Base-by-base conservation (phyloP, 2,113 vertebrate genomes). In the Hyla sarda region DNA sequence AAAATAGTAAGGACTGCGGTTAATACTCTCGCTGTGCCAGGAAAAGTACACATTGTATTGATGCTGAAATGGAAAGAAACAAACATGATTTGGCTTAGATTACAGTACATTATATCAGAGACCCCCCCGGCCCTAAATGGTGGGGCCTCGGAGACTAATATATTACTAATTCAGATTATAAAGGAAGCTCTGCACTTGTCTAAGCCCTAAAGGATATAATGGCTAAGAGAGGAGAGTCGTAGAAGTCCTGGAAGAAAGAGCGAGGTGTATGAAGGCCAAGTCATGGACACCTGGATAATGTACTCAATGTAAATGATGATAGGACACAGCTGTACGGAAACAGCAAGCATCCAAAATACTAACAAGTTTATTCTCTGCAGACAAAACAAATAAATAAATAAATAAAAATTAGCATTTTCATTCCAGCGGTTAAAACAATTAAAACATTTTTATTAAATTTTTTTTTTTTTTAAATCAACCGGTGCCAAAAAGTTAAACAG, bases 281-380 rank as follows among this genome's bases (percentile, higher is more conserved):
- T 30, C 56, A 45, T 12, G 37, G 78, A 81, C 78, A 81, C 78
- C 78, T 65, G 78, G 78, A 81, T 37, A 65, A 45, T 81, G 16
- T 81, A 62, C 54, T 62, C 32, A 14, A 21, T 25, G 21, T n/a
- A 60, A 17, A 76, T 17, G 28, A 48, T 21, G 48, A 78, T 56
- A n/a, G 30, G 52, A 47, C 23, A 19, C 78, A 81, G 56, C 32
- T 80, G 56, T 25, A 17, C 28, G 41, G 14, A 47, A 25, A 2
- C 48, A 9, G 16, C 30, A 52, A 30, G 1, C 25, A 52, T 28
- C 74, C 74, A 52, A 52, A 7, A 52, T 1, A 77, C 45, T 50
- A 47, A 50, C 14, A 34, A 34, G 16, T 16, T 34, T 8, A 0
- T 23, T 71, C 21, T 71, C 21, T 71, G 9, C 6, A 71, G 23